Evolutionary conservation across 2,113 vertebrate genomes (phyloP).

Genomic region (Arvicanthis niloticus): DNA sequence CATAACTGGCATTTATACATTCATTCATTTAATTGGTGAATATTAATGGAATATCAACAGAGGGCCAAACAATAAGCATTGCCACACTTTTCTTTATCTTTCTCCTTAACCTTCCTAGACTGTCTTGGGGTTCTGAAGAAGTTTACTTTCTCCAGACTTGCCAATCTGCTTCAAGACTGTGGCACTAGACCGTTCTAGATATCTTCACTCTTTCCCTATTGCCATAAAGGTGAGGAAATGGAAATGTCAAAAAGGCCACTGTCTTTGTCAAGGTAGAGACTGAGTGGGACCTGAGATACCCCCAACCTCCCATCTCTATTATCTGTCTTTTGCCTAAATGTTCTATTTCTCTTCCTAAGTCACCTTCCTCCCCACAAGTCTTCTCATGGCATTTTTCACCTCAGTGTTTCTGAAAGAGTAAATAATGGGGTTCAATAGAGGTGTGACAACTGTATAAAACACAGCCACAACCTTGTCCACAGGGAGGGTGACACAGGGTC

Average conservation of each 20-base stretch:
- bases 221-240: neutral
- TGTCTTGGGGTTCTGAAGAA: neutral
- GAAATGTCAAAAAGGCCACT: neutral
- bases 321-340: neutral
- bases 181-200: neutral
- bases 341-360: conserved; percentile 16
- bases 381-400: conserved; percentile 51
- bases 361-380: neutral
- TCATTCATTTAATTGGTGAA: neutral
- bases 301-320: neutral
- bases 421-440: conserved; percentile 69
- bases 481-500: conserved; percentile 57
- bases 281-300: neutral
- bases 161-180: neutral
- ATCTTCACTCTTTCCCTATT: neutral
- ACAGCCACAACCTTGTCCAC: conserved; percentile 68
- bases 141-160: neutral
- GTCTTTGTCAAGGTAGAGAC: neutral
- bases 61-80: neutral
- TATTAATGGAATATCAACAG: neutral
- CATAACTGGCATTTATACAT: neutral
- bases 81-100: neutral
- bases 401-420: conserved; percentile 75
- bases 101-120: neutral
- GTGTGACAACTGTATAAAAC: conserved; percentile 66